These are phyloP conservation scores for Oreonectes daqikongensis DNA, from an alignment of 2,797 vertebrate species.

Conservation along the genomic window DNA sequence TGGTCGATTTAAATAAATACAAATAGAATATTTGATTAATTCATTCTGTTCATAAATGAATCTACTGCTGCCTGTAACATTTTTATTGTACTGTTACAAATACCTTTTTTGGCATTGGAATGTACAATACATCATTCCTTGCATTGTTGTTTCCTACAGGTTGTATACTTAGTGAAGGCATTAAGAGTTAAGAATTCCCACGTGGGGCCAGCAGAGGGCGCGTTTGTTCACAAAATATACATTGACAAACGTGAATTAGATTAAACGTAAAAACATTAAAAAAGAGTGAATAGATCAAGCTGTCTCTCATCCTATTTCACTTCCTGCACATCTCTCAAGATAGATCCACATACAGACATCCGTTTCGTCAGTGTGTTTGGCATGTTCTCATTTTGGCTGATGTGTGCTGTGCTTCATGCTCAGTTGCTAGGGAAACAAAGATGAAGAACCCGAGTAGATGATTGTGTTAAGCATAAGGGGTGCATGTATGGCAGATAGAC, in stretches of 20 bases:
- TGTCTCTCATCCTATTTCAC: background rate
- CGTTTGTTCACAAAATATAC: background rate
- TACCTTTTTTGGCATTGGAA: too few relatives aligned
- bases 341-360: background rate
- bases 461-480: slow-evolving; percentile 60
- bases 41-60: too few relatives aligned
- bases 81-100: background rate
- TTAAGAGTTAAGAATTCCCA: background rate
- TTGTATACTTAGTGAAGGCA: too few relatives aligned
- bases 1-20: background rate
- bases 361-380: slow-evolving; percentile 27
- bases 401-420: slow-evolving; percentile 72
- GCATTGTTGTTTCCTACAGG: too few relatives aligned
- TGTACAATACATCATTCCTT: too few relatives aligned
- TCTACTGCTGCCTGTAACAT: too few relatives aligned
- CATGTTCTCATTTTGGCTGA: slow-evolving; percentile 67
- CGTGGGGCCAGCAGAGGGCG: background rate
- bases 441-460: slow-evolving; percentile 72
- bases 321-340: background rate
- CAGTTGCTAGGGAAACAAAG: slow-evolving; percentile 80
- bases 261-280: too few relatives aligned
- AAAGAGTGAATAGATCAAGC: background rate
- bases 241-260: too few relatives aligned
- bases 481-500: slow-evolving; percentile 26
- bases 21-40: too few relatives aligned